Percentiles rank a stretch among this genome's conserved stretches.
These are phyloP conservation scores for Tiliqua scincoides DNA, from an alignment of 2,113 vertebrate species.

Conservation along the genomic window DNA sequence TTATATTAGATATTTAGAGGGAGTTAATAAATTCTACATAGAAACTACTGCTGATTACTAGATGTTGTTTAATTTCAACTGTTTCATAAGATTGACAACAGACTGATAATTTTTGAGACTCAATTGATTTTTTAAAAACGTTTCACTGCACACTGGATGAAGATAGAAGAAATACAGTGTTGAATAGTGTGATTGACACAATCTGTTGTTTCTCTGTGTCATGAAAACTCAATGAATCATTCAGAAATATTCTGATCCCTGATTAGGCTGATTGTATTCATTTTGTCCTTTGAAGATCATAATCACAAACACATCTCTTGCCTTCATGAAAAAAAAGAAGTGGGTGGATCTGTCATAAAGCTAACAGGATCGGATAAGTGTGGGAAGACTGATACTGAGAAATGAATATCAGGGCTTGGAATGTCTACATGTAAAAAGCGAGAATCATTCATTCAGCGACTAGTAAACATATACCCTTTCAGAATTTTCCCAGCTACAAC, in stretches of 20 bases:
- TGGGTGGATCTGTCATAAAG: constrained; percentile 5
- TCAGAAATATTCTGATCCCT: background rate
- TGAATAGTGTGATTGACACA: constrained; percentile 6
- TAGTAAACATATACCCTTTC: constrained; percentile 3
- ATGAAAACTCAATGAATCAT: background rate
- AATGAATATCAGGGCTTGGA: constrained; percentile 12
- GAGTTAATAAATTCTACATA: too few relatives aligned
- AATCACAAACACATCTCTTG: constrained; percentile 21
- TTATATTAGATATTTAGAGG: too few relatives aligned
- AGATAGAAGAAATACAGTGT: background rate
- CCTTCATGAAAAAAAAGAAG: constrained; percentile 35
- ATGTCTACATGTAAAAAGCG: constrained; percentile 23
- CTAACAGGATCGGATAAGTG: background rate
- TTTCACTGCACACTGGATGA: too few relatives aligned
- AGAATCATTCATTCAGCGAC: constrained; percentile 36
- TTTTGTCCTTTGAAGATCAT: constrained; percentile 31
- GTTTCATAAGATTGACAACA: too few relatives aligned
- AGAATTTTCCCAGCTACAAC: constrained; percentile 23
- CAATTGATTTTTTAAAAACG: too few relatives aligned
- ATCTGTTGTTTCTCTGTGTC: background rate
- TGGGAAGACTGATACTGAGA: constrained; percentile 14
- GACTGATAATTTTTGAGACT: too few relatives aligned
- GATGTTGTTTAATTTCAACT: too few relatives aligned
- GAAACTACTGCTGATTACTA: too few relatives aligned
- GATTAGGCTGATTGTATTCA: constrained; percentile 16